A percentile compares a stretch with the other conserved stretches of the same genome.
Conservation (phyloP, 2,113 vertebrate genomes). For the Chionomys nivalis region DNA sequence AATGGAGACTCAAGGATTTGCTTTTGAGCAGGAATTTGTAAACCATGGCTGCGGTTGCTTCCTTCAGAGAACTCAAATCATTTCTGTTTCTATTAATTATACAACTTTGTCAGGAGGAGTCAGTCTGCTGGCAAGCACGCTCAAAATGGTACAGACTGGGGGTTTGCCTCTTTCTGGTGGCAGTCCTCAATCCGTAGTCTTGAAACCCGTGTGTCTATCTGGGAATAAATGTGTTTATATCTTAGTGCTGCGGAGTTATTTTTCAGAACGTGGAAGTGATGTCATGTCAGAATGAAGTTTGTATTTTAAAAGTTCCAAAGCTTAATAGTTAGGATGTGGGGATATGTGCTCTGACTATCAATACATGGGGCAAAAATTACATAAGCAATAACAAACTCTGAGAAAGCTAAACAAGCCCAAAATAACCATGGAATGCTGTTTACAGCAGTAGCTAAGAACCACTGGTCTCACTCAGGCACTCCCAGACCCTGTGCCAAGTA, state of each 20-base stretch:
- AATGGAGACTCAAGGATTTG: background rate
- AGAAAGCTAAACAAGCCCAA: conserved; percentile 21
- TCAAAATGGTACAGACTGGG: background rate
- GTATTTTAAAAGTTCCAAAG: background rate
- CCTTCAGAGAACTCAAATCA: background rate
- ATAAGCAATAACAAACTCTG: conserved; percentile 7
- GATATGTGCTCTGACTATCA: background rate
- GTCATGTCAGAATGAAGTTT: background rate
- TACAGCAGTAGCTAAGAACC: background rate
- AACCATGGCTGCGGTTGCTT: background rate
- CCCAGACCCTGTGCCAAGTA: background rate
- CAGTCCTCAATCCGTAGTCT: background rate
- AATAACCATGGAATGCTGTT: conserved; percentile 10
- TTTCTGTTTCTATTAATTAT: background rate
- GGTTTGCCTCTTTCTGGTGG: background rate
- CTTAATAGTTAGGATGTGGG: conserved; percentile 6
- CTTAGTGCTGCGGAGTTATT: background rate
- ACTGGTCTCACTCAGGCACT: background rate
- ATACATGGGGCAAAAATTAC: background rate
- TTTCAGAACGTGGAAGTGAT: conserved; percentile 14
- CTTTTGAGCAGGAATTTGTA: conserved; percentile 5
- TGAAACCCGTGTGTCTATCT: conserved; percentile 15
- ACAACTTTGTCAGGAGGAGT: background rate
- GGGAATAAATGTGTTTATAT: conserved; percentile 6
- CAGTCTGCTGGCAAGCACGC: background rate